Percentiles rank a stretch among this genome's conserved stretches.
Evolutionary conservation across 2,113 vertebrate species (phyloP).

Genomic region (Ursus arctos): DNA sequence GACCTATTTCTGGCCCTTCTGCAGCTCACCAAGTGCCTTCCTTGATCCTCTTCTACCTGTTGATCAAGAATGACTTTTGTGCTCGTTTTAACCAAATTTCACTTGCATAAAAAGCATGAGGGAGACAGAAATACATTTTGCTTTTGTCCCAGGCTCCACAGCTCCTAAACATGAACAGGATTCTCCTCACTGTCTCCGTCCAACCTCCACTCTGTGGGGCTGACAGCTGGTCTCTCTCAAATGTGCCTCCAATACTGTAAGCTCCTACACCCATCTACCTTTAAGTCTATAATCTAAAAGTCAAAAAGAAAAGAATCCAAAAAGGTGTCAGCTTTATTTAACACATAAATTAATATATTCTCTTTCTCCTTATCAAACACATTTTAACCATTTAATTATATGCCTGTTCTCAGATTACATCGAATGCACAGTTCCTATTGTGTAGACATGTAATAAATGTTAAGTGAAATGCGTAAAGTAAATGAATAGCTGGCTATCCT

Average conservation of each 20-base stretch:
- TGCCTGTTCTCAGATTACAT: neutral
- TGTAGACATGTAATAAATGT: neutral
- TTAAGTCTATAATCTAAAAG: slow-evolving; percentile 11
- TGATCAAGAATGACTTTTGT: neutral
- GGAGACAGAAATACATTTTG: neutral
- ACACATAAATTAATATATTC: neutral
- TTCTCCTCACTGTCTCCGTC: neutral
- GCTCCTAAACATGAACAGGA: neutral
- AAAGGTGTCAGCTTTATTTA: neutral
- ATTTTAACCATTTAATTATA: neutral
- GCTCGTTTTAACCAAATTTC: slow-evolving; percentile 11
- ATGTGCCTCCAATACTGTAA: neutral
- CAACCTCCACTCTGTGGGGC: neutral
- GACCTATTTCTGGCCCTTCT: neutral
- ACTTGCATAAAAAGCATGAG: neutral
- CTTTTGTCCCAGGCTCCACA: neutral
- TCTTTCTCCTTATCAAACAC: neutral
- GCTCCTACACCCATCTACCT: neutral
- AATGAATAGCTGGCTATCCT: neutral
- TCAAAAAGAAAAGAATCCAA: slow-evolving; percentile 17
- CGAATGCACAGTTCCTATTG: neutral
- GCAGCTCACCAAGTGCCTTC: neutral
- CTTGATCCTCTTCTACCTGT: neutral
- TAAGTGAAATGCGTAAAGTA: neutral
- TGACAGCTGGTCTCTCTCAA: neutral